Evolutionary conservation across 92 coral and sea anemone genomes (phyloP).

Genomic region (Porites evermanni): DNA sequence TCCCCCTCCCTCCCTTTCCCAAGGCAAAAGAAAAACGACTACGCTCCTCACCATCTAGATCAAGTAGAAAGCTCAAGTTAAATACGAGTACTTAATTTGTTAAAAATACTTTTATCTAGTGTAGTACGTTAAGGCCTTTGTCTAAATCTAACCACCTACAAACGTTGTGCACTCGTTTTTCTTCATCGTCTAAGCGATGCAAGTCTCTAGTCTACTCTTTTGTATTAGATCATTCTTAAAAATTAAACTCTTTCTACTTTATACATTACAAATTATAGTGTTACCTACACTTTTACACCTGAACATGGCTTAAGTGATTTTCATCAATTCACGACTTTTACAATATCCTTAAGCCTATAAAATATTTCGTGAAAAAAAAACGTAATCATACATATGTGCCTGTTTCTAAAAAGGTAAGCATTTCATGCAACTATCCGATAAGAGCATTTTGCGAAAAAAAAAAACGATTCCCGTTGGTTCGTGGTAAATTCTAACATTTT

Average conservation of each 20-base stretch:
- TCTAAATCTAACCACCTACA: background rate
- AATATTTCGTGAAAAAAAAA: background rate
- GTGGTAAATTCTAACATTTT: background rate
- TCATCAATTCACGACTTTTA: background rate
- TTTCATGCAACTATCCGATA: constrained; percentile 13
- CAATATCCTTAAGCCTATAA: background rate
- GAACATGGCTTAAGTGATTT: background rate
- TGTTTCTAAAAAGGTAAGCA: constrained; percentile 23
- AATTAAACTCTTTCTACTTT: constrained; percentile 30
- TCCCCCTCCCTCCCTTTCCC: too few relatives aligned
- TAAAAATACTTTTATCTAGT: too few relatives aligned
- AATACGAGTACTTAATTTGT: too few relatives aligned
- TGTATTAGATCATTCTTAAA: background rate
- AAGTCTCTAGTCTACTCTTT: background rate
- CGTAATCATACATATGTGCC: background rate
- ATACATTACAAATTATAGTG: constrained; percentile 47
- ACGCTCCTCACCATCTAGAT: too few relatives aligned
- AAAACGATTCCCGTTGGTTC: background rate
- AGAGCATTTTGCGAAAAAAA: background rate
- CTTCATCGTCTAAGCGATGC: background rate
- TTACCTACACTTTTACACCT: constrained; percentile 10
- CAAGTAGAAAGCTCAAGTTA: too few relatives aligned
- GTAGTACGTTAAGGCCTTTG: background rate
- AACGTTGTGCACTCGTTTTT: constrained; percentile 6
- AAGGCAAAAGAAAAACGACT: too few relatives aligned